Evolutionary conservation across 2,797 vertebrate genomes (phyloP).

Genomic region (Manis javanica): DNA sequence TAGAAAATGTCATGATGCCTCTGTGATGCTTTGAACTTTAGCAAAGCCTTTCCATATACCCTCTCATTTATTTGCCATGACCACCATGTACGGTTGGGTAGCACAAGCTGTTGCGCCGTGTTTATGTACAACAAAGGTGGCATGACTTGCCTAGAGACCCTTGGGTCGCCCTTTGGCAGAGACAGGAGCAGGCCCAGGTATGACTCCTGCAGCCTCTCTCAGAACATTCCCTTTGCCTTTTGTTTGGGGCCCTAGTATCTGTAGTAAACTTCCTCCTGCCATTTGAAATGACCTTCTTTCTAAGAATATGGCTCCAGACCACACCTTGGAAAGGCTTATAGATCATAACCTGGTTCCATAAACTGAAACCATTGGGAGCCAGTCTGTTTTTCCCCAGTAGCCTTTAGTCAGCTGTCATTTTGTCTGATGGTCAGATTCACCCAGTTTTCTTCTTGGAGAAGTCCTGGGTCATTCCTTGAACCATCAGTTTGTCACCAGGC

Average conservation of each 20-base stretch:
- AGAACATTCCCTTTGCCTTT: not conserved
- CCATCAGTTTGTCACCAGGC: not conserved
- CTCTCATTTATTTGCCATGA: not conserved
- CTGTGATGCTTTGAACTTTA: not conserved
- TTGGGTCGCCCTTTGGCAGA: not conserved
- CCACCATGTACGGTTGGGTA: not conserved
- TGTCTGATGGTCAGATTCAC: not conserved
- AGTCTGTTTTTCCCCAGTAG: not conserved
- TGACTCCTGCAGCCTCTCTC: not conserved
- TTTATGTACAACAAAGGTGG: not conserved
- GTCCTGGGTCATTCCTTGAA: not conserved
- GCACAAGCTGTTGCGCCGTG: not conserved
- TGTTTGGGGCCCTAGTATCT: not conserved
- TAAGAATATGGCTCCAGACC: not conserved
- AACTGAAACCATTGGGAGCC: not conserved
- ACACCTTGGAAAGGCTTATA: not conserved
- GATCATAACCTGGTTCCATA: not conserved
- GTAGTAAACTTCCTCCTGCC: not conserved
- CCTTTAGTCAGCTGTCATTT: not conserved
- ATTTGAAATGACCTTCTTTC: not conserved
- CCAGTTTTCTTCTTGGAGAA: conserved; percentile 11
- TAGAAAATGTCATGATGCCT: not conserved
- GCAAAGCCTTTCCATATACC: not conserved
- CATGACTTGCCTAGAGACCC: not conserved
- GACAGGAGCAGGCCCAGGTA: no score